Conservation (phyloP, 2,113 vertebrate species). For the Paramormyrops kingsleyae region DNA sequence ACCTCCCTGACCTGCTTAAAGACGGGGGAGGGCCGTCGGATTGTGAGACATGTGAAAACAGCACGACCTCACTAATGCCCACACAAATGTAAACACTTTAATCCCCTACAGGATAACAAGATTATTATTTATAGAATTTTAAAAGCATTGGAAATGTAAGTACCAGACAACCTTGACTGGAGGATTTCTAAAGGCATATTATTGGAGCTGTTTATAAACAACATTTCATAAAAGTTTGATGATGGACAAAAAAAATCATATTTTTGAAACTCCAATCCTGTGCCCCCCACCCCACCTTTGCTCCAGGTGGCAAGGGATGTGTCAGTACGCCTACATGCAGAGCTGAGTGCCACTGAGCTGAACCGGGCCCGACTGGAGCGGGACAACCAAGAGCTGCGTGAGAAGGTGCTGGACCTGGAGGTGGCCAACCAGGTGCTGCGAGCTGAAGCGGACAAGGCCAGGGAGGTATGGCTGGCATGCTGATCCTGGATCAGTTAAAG, state of each 20-base stretch:
- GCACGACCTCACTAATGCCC: neutral
- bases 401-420: constrained; percentile 80
- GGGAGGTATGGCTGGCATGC: constrained; percentile 71
- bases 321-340: constrained; percentile 81
- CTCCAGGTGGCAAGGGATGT: constrained; percentile 89
- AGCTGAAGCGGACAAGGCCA: constrained; percentile 79
- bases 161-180: neutral
- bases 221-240: neutral
- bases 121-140: neutral
- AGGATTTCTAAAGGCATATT: neutral
- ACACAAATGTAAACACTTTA: neutral
- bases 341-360: constrained; percentile 82
- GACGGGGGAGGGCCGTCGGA: neutral
- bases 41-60: neutral
- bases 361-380: constrained; percentile 78
- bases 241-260: neutral
- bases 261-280: neutral
- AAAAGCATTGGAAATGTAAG: neutral
- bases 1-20: neutral
- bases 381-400: constrained; percentile 82
- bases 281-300: neutral
- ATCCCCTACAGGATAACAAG: neutral
- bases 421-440: constrained; percentile 89
- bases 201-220: neutral
- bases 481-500: constrained; percentile 31